Percentiles rank a stretch among this genome's conserved stretches.
These are phyloP conservation scores for Stichodactyla mertensii DNA, from an alignment of 64 coral and sea anemone species.

Conservation along the genomic window DNA sequence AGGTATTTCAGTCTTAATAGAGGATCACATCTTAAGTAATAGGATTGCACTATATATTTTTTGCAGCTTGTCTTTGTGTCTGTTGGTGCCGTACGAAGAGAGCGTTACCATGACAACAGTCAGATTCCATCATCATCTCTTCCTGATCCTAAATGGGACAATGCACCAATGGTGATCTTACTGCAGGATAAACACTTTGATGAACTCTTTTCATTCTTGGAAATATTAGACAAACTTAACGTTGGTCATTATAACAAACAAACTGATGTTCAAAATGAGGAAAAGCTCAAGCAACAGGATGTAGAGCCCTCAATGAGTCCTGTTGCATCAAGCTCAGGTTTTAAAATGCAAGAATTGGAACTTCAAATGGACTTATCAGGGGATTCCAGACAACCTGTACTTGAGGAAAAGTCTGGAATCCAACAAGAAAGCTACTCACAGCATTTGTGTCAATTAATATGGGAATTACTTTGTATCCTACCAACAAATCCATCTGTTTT, in stretches of 20 bases:
- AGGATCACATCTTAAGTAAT: not conserved
- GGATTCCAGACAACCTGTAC: not conserved
- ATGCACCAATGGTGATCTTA: conserved; percentile 84
- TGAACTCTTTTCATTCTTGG: conserved; percentile 79
- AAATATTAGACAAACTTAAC: conserved; percentile 73
- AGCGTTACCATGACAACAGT: conserved; percentile 59
- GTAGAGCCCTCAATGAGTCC: not conserved
- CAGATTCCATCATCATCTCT: conserved; percentile 76
- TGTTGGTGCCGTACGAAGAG: conserved; percentile 79
- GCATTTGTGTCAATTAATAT: conserved; percentile 74
- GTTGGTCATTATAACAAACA: conserved; percentile 20
- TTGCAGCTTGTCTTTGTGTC: conserved; percentile 96
- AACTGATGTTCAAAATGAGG: conserved; percentile 2
- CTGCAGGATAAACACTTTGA: conserved; percentile 76
- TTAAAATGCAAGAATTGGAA: not conserved
- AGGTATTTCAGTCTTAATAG: too few species aligned
- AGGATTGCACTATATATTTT: not conserved
- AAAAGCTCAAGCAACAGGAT: not conserved
- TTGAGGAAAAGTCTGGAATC: conserved; percentile 2
- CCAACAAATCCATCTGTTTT: conserved; percentile 79
- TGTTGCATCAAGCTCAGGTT: not conserved
- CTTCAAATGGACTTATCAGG: not conserved
- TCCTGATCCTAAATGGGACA: conserved; percentile 71
- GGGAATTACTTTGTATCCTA: conserved; percentile 80
- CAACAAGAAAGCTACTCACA: conserved; percentile 55